Percentiles rank a stretch among this genome's conserved stretches.
Conservation (phyloP, 2,888 invertebrate genomes). For the Nomada goodeniana region DNA sequence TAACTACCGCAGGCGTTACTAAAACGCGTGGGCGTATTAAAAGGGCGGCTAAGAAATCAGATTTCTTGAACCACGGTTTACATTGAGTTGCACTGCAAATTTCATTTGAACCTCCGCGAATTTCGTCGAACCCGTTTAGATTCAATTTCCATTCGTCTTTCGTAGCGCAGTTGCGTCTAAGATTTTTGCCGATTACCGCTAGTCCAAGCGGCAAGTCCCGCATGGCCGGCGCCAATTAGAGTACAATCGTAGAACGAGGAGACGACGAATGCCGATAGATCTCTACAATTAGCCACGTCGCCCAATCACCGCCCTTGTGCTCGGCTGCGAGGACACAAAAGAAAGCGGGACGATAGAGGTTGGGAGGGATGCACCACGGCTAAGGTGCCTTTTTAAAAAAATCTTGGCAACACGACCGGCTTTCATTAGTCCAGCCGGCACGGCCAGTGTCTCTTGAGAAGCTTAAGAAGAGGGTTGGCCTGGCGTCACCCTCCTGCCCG, state of each 20-base stretch:
- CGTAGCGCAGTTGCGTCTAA: not conserved
- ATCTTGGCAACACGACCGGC: slow-evolving; percentile 75
- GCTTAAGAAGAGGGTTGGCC: slow-evolving; percentile 58
- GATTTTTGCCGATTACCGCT: slow-evolving; percentile 17
- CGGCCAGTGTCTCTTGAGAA: slow-evolving; percentile 61
- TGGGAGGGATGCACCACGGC: slow-evolving; percentile 47
- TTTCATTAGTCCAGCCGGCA: slow-evolving; percentile 75
- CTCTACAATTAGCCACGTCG: slow-evolving; percentile 74
- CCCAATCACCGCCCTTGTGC: slow-evolving; percentile 78
- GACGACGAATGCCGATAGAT: slow-evolving; percentile 57
- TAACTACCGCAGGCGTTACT: not conserved
- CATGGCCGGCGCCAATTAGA: slow-evolving; percentile 46
- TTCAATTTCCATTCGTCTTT: not conserved
- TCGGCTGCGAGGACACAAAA: slow-evolving; percentile 69
- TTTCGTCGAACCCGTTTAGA: not conserved
- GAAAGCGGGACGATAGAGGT: slow-evolving; percentile 65
- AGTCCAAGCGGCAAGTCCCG: slow-evolving; percentile 6
- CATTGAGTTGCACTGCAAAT: no score
- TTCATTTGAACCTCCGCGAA: not conserved
- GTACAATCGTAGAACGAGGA: slow-evolving; percentile 64
- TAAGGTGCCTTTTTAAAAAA: slow-evolving; percentile 71
- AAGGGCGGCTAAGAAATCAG: no score
- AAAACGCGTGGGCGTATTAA: not conserved
- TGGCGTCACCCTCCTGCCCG: slow-evolving; percentile 44
- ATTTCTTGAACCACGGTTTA: no score